These are phyloP conservation scores for Ceratotherium simum DNA, from an alignment of 2,113 vertebrate species.

Conservation along the genomic window DNA sequence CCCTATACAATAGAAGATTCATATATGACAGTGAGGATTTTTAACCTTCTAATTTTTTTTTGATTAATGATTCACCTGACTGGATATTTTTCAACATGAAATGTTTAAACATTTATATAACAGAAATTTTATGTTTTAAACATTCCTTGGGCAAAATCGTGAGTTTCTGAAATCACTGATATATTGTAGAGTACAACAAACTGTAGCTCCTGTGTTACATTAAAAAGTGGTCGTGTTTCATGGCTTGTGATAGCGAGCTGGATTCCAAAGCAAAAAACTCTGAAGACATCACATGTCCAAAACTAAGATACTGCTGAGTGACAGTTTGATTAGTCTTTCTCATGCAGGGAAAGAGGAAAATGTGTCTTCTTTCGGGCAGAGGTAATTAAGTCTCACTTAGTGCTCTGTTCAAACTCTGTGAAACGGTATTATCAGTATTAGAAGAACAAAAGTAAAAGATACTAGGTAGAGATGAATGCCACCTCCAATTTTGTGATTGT, in stretches of 20 bases:
- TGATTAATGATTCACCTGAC: not conserved
- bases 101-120: not conserved
- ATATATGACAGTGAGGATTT: rapidly evolving
- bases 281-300: not conserved
- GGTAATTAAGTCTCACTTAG: conserved; percentile 46
- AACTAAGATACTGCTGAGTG: conserved; percentile 23
- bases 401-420: not conserved
- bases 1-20: not conserved
- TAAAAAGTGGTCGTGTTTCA: not conserved
- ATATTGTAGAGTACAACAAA: not conserved
- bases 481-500: not conserved
- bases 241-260: not conserved
- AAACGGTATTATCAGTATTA: not conserved
- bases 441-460: not conserved
- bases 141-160: not conserved
- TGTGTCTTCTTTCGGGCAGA: not conserved
- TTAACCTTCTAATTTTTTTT: not conserved
- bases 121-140: not conserved
- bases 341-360: not conserved
- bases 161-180: not conserved
- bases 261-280: not conserved
- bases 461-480: not conserved
- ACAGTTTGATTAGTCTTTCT: conserved; percentile 22
- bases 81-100: not conserved
- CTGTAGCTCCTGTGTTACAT: not conserved